phyloP scores from a whole-genome alignment of 1,140 invertebrate species.

The Pseudomyrmex dendroicus region DNA sequence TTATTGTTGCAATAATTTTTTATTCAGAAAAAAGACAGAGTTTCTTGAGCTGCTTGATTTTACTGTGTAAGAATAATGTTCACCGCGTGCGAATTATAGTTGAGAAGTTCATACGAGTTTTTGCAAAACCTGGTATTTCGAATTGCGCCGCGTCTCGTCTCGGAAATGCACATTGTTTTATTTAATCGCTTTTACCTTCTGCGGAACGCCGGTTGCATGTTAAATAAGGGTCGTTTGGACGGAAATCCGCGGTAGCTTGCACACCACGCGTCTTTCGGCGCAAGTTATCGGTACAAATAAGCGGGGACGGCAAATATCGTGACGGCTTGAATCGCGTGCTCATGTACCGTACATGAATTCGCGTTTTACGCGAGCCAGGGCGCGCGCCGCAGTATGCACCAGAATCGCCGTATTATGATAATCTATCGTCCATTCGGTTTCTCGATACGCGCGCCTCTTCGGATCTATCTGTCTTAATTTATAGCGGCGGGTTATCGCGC shows the following conservation, averaged over 20 bases:
- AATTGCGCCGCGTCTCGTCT: neutral
- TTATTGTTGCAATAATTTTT: neutral
- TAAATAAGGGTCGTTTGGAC: conserved; percentile 1
- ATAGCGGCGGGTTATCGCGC: conserved; percentile 51
- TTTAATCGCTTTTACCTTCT: conserved; percentile 40
- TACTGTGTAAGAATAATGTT: neutral
- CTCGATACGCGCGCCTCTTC: conserved; percentile 54
- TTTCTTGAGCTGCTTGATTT: neutral
- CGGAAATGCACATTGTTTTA: neutral
- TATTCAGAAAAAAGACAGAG: neutral
- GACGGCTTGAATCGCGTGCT: conserved; percentile 57
- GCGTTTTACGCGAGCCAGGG: conserved; percentile 50
- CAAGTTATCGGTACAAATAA: conserved; percentile 40
- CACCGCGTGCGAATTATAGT: neutral
- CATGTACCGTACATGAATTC: conserved; percentile 54
- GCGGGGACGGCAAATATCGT: conserved; percentile 31
- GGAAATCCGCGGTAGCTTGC: neutral
- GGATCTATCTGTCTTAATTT: conserved; percentile 64
- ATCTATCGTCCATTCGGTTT: conserved; percentile 71
- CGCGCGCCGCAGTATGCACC: conserved; percentile 60
- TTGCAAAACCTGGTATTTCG: neutral
- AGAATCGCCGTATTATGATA: conserved; percentile 76
- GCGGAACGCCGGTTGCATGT: neutral
- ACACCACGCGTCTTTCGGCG: neutral
- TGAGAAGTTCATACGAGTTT: neutral